phyloP scores from a whole-genome alignment of 2,888 invertebrate species.

The Lobophora halterata region DNA sequence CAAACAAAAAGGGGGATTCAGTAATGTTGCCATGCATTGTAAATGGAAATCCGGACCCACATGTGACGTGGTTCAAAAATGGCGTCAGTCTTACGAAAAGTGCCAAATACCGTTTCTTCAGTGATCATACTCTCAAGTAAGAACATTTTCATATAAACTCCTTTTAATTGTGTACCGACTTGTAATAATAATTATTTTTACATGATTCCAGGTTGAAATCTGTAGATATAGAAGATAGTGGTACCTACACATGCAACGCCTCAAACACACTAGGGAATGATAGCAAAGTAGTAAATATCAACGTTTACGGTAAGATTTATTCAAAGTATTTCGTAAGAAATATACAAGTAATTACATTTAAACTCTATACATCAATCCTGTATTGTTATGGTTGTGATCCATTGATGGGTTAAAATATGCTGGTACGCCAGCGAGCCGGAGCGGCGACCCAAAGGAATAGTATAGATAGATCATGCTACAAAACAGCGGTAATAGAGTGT shows the following conservation, averaged over 20 bases:
- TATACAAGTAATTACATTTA: too few relatives aligned
- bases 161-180: too few relatives aligned
- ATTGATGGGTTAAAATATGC: too few relatives aligned
- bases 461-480: too few relatives aligned
- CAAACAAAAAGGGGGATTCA: background rate
- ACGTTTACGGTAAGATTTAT: conserved; percentile 11
- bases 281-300: conserved; percentile 1
- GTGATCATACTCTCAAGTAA: conserved; percentile 4
- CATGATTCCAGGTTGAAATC: conserved; percentile 30
- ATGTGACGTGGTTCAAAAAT: conserved; percentile 12
- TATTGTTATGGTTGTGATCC: too few relatives aligned
- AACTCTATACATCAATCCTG: too few relatives aligned
- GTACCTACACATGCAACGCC: conserved; percentile 15
- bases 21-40: conserved; percentile 7
- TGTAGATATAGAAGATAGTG: conserved; percentile 6
- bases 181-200: too few relatives aligned
- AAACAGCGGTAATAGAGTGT: too few relatives aligned
- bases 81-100: background rate
- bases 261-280: conserved; percentile 9
- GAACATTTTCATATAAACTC: conserved; percentile 4
- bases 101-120: conserved; percentile 6
- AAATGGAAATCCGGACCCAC: conserved; percentile 10
- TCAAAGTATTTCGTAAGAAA: conserved; percentile 23
- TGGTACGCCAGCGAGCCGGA: too few relatives aligned
- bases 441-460: too few relatives aligned